Conservation (phyloP, 2,888 invertebrate genomes). For the Biston stratarius region DNA sequence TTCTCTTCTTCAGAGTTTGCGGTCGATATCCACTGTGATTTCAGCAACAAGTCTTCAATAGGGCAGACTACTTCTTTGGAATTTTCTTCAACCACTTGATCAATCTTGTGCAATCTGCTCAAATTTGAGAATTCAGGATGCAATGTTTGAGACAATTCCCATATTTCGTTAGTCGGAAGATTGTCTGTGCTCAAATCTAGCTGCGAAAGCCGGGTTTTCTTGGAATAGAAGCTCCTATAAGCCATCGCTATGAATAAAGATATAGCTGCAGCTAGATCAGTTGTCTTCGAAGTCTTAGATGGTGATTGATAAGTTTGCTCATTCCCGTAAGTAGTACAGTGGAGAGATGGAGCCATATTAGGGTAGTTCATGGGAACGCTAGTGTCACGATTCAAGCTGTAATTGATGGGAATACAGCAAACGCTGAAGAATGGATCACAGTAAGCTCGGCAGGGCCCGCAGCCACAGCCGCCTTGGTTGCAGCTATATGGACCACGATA, state of each 20-base stretch:
- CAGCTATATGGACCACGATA: conserved; percentile 1
- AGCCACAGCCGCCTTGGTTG: conserved; percentile 27
- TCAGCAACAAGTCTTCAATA: too few relatives aligned
- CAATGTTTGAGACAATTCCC: too few relatives aligned
- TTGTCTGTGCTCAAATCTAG: not conserved
- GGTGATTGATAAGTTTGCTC: not conserved
- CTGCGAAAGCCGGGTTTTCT: not conserved
- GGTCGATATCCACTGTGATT: too few relatives aligned
- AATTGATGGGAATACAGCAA: conserved; percentile 26
- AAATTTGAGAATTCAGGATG: too few relatives aligned
- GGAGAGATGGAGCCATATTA: not conserved
- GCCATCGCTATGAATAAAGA: not conserved
- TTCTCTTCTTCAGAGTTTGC: too few relatives aligned
- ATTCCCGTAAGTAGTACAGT: not conserved
- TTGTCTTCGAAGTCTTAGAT: not conserved
- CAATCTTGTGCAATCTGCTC: too few relatives aligned
- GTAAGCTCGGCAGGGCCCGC: conserved; percentile 8
- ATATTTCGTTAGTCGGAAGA: not conserved
- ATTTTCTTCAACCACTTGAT: too few relatives aligned
- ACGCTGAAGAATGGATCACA: conserved; percentile 46
- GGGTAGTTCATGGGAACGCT: not conserved
- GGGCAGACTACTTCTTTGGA: too few relatives aligned
- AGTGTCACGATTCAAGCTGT: not conserved
- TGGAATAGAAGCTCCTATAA: not conserved
- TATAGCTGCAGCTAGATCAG: not conserved